These are phyloP conservation scores for Pseudomyrmex cubaensis DNA, from an alignment of 1,140 invertebrate species.

Conservation along the genomic window DNA sequence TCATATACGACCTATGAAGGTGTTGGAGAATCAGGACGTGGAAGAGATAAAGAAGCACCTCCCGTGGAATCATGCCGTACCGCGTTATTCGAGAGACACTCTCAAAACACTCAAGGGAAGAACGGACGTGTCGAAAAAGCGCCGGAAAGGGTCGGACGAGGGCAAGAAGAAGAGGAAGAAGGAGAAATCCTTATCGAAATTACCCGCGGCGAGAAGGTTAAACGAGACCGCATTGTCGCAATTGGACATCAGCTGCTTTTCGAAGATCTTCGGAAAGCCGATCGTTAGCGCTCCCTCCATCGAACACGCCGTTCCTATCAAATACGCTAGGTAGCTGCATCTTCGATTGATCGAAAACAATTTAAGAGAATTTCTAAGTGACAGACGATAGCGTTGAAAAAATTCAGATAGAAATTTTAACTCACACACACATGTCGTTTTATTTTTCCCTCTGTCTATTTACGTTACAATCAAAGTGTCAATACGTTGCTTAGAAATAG, in stretches of 20 bases:
- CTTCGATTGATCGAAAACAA: neutral
- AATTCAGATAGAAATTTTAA: too few relatives aligned
- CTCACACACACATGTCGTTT: too few relatives aligned
- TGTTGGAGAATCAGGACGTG: too few relatives aligned
- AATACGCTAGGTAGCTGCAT: slow-evolving; percentile 74
- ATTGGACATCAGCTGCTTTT: slow-evolving; percentile 80
- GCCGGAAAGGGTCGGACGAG: slow-evolving; percentile 64
- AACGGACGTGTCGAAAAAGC: slow-evolving; percentile 73
- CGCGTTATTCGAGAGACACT: too few relatives aligned
- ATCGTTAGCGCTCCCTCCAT: slow-evolving; percentile 78
- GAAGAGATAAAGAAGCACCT: too few relatives aligned
- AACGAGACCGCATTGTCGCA: slow-evolving; percentile 78
- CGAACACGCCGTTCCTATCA: slow-evolving; percentile 75
- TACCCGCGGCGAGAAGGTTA: slow-evolving; percentile 62
- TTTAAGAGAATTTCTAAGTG: neutral
- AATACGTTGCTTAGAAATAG: neutral
- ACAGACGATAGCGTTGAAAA: too few relatives aligned
- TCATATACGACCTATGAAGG: too few relatives aligned
- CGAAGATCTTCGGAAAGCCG: slow-evolving; percentile 72
- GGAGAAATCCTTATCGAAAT: slow-evolving; percentile 62
- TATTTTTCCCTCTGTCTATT: neutral
- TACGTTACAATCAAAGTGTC: neutral
- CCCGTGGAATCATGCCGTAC: too few relatives aligned
- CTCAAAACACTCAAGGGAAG: slow-evolving; percentile 36
- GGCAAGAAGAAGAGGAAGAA: slow-evolving; percentile 52